Conservation (phyloP, 1,140 invertebrate species). For the Diorhabda elongata region DNA sequence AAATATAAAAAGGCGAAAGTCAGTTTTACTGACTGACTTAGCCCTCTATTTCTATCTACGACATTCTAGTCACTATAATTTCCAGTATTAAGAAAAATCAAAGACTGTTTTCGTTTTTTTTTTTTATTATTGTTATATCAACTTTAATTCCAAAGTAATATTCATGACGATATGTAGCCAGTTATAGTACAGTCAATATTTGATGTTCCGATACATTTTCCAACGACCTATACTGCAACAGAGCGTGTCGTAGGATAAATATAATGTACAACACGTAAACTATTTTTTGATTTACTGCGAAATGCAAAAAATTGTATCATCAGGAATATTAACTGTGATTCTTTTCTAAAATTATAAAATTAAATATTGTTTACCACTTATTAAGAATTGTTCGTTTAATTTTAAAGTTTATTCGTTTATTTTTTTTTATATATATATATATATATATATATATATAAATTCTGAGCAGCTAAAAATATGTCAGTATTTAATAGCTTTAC, state of each 20-base stretch:
- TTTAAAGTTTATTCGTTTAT: conserved; percentile 2
- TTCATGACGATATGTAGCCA: too few species aligned
- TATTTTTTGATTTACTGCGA: too few species aligned
- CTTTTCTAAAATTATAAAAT: background rate
- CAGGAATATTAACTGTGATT: background rate
- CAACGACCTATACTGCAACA: too few species aligned
- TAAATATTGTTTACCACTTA: background rate
- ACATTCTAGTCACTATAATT: conserved; percentile 33
- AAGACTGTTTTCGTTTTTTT: conserved; percentile 29
- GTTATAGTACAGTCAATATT: too few species aligned
- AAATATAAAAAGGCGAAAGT: too few species aligned
- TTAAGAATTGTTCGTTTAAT: background rate
- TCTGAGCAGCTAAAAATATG: background rate
- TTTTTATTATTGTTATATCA: background rate
- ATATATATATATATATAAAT: background rate
- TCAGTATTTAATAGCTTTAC: background rate
- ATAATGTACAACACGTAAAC: too few species aligned
- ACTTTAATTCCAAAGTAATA: too few species aligned
- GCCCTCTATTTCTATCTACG: conserved; percentile 3
- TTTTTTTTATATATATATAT: background rate
- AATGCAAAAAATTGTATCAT: too few species aligned
- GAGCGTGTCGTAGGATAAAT: too few species aligned
- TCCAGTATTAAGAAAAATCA: conserved; percentile 34
- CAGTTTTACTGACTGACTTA: background rate
- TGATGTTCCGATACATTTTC: too few species aligned